Conservation (phyloP, 2,113 vertebrate genomes). For the Rhinopomastus cyanomelas region DNA sequence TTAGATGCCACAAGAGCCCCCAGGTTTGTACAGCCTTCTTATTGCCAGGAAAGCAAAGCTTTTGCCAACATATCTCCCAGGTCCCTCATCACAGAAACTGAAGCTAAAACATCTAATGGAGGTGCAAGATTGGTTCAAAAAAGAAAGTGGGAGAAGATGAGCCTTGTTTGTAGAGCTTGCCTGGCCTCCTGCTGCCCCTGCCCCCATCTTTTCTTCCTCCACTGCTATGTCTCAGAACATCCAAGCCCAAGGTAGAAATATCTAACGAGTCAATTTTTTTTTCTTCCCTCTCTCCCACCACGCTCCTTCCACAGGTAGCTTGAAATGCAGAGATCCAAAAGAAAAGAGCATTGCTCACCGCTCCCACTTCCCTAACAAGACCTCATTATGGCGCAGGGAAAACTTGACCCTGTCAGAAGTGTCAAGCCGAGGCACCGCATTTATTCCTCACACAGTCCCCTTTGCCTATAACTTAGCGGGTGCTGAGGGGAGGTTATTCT, state of each 20-base stretch:
- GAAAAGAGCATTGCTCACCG: conserved; percentile 35
- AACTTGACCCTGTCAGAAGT: conserved; percentile 61
- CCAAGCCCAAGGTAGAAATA: conserved; percentile 44
- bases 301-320: conserved; percentile 27
- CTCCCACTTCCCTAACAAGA: conserved; percentile 68
- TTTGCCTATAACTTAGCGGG: conserved; percentile 19
- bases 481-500: not conserved
- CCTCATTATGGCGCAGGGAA: conserved; percentile 65
- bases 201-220: conserved; percentile 27
- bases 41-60: conserved; percentile 58
- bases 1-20: conserved; percentile 58
- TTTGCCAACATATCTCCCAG: conserved; percentile 38
- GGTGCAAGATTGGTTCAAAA: not conserved
- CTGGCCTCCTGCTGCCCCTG: conserved; percentile 24
- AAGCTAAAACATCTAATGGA: conserved; percentile 48
- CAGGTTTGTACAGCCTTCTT: conserved; percentile 45
- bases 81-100: conserved; percentile 25
- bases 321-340: conserved; percentile 68
- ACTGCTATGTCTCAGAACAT: conserved; percentile 9
- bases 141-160: not conserved
- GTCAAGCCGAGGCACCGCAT: conserved; percentile 57
- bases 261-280: not conserved
- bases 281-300: not conserved
- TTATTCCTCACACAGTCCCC: conserved; percentile 43
- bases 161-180: not conserved